Base-by-base conservation (phyloP, 2,888 invertebrate species). In the Theretra japonica region DNA sequence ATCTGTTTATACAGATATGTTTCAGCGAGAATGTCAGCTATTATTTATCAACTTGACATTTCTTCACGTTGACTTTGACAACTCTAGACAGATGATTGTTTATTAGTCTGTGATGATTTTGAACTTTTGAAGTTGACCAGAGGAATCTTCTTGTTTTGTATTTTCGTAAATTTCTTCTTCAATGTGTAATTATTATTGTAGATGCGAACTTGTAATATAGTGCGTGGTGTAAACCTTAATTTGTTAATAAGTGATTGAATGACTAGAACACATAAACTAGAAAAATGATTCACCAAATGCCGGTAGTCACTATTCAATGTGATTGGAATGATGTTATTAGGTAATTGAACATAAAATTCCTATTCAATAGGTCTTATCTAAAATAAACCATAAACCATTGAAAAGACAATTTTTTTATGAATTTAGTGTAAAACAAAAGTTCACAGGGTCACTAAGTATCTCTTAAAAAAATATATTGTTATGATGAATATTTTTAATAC, bases 251-350 rank as follows among this genome's bases (percentile, higher is more conserved):
- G 41, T 15, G 11, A 53, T 53, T 19, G n/a, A 4, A n/a, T 7
- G 6, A 21, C 23, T 17, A 19, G 17, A 17, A 21, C 30, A 21
- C 28, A 65, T 68, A 23, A 25, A 23, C 23, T 23, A 30, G 33
- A 11, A 75, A 73, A 76, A 90, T 90, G 90, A 70, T 86, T 41
- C 74, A 78, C 74, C 75, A 77, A 73, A 76, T 88, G 74, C 95
- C 95, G 48, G 88, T 93, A 56, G 82, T 95, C 62, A 91, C 90
- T 58, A 92, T 95, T 72, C 95, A 95, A 76, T 91, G 93, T 74
- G 95, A 95, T 82, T 95, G 95, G 95, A 93, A 95, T 76, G 95
- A 95, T 74, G 90, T 90, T 71, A 79, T 95, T 74, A 92, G 91
- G 95, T 94, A 88, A 65, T 65, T 41, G 1, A 41, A 41, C 41